Conservation (phyloP, 2,797 vertebrate genomes). For the Mus minutoides region DNA sequence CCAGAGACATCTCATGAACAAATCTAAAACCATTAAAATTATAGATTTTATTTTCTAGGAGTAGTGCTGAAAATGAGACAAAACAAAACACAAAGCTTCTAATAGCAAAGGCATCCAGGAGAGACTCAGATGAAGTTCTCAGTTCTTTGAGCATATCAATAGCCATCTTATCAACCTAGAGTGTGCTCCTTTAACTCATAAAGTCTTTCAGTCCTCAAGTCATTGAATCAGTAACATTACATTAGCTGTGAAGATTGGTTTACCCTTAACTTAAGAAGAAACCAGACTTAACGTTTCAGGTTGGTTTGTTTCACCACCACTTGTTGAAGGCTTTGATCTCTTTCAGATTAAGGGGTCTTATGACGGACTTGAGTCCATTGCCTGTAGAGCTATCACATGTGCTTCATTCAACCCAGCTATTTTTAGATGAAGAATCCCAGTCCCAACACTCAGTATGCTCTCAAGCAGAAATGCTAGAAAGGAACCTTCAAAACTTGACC, state of each 20-base stretch:
- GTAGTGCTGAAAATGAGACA: background rate
- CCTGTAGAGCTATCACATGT: background rate
- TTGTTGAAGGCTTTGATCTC: background rate
- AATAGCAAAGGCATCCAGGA: too few relatives aligned
- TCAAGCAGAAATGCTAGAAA: background rate
- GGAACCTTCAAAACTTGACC: background rate
- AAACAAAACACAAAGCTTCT: background rate
- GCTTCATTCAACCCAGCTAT: background rate
- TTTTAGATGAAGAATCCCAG: background rate
- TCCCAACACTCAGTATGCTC: background rate
- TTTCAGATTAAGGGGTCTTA: background rate
- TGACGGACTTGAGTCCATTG: background rate
- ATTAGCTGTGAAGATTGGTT: background rate
- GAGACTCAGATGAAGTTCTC: too few relatives aligned
- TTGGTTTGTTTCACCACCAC: background rate
- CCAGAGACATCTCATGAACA: background rate
- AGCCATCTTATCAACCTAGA: too few relatives aligned
- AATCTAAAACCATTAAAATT: conserved; percentile 33
- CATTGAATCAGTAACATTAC: background rate
- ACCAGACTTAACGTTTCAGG: background rate
- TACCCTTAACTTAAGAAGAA: background rate
- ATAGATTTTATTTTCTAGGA: background rate
- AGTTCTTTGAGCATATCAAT: background rate
- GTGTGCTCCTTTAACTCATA: background rate
- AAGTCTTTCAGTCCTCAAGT: background rate